A percentile compares a stretch with the other conserved stretches of the same genome.
phyloP scores from a whole-genome alignment of 2,888 invertebrate genomes.

The Dicroscelio sp. region DNA sequence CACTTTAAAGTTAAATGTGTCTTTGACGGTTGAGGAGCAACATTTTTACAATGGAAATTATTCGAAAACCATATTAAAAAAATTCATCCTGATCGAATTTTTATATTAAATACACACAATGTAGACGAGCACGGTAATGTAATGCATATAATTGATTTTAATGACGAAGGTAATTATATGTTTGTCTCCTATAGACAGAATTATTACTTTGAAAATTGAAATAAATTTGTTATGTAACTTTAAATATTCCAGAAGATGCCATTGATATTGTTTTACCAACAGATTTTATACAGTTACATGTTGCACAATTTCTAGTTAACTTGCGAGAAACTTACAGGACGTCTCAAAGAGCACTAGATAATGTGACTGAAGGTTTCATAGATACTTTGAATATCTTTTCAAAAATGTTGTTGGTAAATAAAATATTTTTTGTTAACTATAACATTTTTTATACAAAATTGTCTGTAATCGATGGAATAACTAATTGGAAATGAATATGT shows the following conservation, averaged over 20 bases:
- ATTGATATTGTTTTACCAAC: background rate
- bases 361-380: background rate
- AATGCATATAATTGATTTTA: background rate
- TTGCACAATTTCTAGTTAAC: conserved; percentile 12
- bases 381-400: conserved; percentile 1
- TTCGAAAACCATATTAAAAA: background rate
- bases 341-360: background rate
- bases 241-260: background rate
- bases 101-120: background rate
- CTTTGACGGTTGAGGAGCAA: conserved; percentile 29
- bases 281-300: background rate
- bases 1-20: conserved; percentile 48
- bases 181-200: background rate
- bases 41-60: conserved; percentile 26
- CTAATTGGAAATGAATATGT: background rate
- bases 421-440: background rate
- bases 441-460: background rate
- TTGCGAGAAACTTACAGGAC: conserved; percentile 15
- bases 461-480: too few relatives aligned
- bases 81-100: background rate
- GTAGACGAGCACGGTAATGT: background rate
- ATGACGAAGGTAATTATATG: conserved; percentile 8
- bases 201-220: too few relatives aligned
- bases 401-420: conserved; percentile 3
- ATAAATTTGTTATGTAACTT: background rate